phyloP scores from a whole-genome alignment of 2,797 vertebrate species.

The Poecile montanus region DNA sequence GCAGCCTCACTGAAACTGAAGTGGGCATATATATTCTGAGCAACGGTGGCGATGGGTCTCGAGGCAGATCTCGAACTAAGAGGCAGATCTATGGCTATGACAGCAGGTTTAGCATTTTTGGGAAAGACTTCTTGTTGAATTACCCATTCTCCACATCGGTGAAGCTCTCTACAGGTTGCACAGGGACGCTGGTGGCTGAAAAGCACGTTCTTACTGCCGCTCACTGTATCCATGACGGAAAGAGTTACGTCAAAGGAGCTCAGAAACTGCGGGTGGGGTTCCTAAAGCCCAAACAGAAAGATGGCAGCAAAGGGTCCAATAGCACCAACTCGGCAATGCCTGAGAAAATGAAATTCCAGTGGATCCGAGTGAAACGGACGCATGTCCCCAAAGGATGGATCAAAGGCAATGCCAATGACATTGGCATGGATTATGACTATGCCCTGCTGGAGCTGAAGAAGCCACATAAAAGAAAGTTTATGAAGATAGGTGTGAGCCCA shows the following conservation, averaged over 20 bases:
- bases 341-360: slow-evolving; percentile 95
- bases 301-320: slow-evolving; percentile 75
- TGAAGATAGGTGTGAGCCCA: slow-evolving; percentile 95
- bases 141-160: slow-evolving; percentile 95
- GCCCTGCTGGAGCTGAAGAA: slow-evolving; percentile 96
- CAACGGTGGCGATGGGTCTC: not conserved
- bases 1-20: slow-evolving; percentile 88
- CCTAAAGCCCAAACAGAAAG: slow-evolving; percentile 86
- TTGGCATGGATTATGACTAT: slow-evolving; percentile 99
- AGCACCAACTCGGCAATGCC: slow-evolving; percentile 66
- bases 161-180: slow-evolving; percentile 96
- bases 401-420: slow-evolving; percentile 94
- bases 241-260: slow-evolving; percentile 97
- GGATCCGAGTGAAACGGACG: slow-evolving; percentile 95
- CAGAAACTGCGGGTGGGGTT: slow-evolving; percentile 95
- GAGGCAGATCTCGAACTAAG: slow-evolving; percentile 81
- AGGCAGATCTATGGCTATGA: slow-evolving; percentile 96
- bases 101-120: slow-evolving; percentile 93
- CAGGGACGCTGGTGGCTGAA: slow-evolving; percentile 91
- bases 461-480: slow-evolving; percentile 91
- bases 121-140: slow-evolving; percentile 90
- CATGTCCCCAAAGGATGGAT: slow-evolving; percentile 99
- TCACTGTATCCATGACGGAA: slow-evolving; percentile 95
- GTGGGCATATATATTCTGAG: slow-evolving; percentile 89
- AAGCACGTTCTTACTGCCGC: slow-evolving; percentile 95